Base-by-base conservation (phyloP, 2,888 invertebrate genomes). In the Heteromurus nitidus region DNA sequence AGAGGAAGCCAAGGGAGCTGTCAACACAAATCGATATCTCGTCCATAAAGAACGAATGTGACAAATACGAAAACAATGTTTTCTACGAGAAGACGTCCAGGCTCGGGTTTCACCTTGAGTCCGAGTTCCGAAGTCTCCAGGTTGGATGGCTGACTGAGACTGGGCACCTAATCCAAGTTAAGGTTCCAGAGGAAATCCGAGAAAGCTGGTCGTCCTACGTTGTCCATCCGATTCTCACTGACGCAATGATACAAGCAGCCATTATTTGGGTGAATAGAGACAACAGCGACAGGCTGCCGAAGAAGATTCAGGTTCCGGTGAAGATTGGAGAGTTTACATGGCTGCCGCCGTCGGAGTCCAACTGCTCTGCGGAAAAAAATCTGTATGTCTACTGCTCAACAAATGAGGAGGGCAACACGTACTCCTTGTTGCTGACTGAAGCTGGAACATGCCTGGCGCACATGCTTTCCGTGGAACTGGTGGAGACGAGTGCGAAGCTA, bases 111-210 rank as follows among this genome's bases (percentile, higher is more conserved):
- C 22, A 64, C 0, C 76, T 81, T 65, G 81, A 76, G 31, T 42
- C 75, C 0, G 70, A 18, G 0, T 80, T 80, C 36, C 31, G 53
- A 44, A 81, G 80, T 53, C 26, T 81, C 2, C 69, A 74, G 11
- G n/a, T 7, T 2, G 58, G 53, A 13, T 72, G 72, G 65, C 18
- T 13, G 18, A 22, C 2, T 13, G 42, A 24, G 20, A 20, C 9
- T 16, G 42, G 2, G 1, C 13, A 24, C n/a, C 5, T 65, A 0
- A 22, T 26, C 16, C 24, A 65, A 22, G 20, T 65, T 11, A 65
- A 22, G 9, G 42, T 22, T 7, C 62, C 42, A 36, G 9, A 28
- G 9, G 20, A 28, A 16, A 13, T 3, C 3, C 3, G 20, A 36
- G 36, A 64, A 42, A 26, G 5, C n/a, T 7, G 18, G 30, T 18